Evolutionary conservation across 2,113 vertebrate genomes (phyloP).

Genomic region (Sylvietta virens): DNA sequence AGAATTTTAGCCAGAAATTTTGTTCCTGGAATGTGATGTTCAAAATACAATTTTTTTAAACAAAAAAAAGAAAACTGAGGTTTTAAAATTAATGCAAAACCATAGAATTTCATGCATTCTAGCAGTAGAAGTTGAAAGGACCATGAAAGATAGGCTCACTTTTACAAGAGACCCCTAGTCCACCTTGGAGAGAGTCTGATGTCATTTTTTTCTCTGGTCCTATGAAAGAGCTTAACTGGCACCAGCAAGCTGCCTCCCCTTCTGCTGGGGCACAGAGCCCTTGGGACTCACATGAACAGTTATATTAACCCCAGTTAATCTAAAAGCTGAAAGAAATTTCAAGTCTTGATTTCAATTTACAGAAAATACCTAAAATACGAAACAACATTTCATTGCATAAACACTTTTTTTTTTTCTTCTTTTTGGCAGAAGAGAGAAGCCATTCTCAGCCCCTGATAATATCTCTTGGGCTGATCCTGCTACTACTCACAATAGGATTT

Average conservation of each 20-base stretch:
- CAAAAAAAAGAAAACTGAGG: background rate
- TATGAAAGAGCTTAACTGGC: background rate
- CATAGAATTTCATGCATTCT: background rate
- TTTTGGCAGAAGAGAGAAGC: background rate
- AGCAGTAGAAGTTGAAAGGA: background rate
- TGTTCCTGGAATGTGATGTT: background rate
- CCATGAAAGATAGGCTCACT: background rate
- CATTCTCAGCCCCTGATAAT: background rate
- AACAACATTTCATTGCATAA: background rate
- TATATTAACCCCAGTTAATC: background rate
- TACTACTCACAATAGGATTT: background rate
- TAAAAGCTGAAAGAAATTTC: background rate
- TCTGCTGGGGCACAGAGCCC: background rate
- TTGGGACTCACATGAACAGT: background rate
- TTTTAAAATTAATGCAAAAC: background rate
- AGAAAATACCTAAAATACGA: background rate
- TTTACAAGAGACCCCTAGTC: background rate
- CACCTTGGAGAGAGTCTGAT: background rate
- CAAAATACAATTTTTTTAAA: background rate
- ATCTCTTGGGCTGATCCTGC: conserved; percentile 28
- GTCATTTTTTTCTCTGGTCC: background rate
- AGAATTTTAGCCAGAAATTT: background rate
- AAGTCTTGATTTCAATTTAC: background rate
- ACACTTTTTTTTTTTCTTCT: background rate
- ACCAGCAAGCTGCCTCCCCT: background rate